phyloP scores from a whole-genome alignment of 35 echinoderm and acorn worm species.

The Amphiura filiformis region DNA sequence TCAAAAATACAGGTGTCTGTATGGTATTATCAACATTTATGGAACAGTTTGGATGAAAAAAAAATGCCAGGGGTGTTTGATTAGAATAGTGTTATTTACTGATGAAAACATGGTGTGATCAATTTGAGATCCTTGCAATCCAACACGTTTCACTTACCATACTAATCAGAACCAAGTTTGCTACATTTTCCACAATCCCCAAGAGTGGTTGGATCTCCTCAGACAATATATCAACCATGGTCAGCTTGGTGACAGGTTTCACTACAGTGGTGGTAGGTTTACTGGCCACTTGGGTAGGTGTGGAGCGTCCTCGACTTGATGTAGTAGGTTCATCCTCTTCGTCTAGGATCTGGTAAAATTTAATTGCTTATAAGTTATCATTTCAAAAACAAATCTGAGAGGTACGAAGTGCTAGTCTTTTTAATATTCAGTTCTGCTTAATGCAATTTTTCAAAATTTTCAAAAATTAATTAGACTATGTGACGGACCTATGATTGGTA shows the following conservation, averaged over 20 bases:
- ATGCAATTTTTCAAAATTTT: too few relatives aligned
- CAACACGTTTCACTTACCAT: slow-evolving; percentile 84
- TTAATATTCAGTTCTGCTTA: too few relatives aligned
- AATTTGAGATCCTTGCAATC: too few relatives aligned
- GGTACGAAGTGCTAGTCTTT: not conserved
- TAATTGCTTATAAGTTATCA: too few relatives aligned
- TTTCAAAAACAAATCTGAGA: not conserved
- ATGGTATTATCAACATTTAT: too few relatives aligned
- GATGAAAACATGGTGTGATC: too few relatives aligned
- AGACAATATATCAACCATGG: slow-evolving; percentile 74
- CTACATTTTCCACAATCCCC: slow-evolving; percentile 75
- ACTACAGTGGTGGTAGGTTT: not conserved
- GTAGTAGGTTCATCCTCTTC: slow-evolving; percentile 4
- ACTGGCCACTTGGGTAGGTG: not conserved
- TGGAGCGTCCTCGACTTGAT: not conserved
- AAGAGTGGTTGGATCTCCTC: slow-evolving; percentile 84
- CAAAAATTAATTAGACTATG: too few relatives aligned
- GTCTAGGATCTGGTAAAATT: slow-evolving; percentile 21
- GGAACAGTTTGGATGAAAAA: too few relatives aligned
- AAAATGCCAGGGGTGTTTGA: too few relatives aligned
- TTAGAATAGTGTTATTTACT: too few relatives aligned
- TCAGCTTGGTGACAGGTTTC: slow-evolving; percentile 43
- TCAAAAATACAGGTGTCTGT: too few relatives aligned
- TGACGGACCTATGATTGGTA: too few relatives aligned
- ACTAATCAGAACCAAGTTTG: slow-evolving; percentile 92